Conservation (phyloP, 2,888 invertebrate genomes). For the Brenthis hecate region DNA sequence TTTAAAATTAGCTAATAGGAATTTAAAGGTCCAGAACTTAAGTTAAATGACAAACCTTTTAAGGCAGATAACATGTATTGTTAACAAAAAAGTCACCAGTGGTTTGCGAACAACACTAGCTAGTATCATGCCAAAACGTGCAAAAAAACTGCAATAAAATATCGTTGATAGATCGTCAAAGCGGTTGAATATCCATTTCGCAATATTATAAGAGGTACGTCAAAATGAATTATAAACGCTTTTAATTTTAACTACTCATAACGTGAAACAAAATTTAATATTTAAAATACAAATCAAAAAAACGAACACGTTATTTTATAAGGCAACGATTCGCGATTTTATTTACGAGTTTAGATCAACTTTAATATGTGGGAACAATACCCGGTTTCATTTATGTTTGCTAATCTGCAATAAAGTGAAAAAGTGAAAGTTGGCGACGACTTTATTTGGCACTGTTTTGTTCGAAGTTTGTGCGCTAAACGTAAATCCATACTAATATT, state of each 20-base stretch:
- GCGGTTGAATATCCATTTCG: conserved; percentile 5
- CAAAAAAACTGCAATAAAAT: not conserved
- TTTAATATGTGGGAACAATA: conserved; percentile 30
- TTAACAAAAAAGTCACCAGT: not conserved
- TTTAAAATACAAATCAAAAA: not conserved
- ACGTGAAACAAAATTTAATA: not conserved
- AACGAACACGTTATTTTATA: conserved; percentile 7
- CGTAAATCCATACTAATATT: not conserved
- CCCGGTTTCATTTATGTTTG: conserved; percentile 36
- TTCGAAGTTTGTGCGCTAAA: conserved; percentile 12
- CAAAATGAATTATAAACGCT: not conserved
- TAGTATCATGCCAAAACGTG: not conserved
- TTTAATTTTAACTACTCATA: not conserved
- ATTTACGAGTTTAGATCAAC: conserved; percentile 20
- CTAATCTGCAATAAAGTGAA: conserved; percentile 27
- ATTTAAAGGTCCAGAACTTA: too few species aligned
- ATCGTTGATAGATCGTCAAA: conserved; percentile 6
- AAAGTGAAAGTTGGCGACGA: conserved; percentile 29
- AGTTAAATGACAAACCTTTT: too few species aligned
- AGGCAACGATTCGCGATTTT: conserved; percentile 9
- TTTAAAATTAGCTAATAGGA: too few species aligned
- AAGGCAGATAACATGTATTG: too few species aligned
- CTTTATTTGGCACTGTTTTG: conserved; percentile 21
- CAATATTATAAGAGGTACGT: not conserved
- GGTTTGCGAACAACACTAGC: not conserved